These are phyloP conservation scores for Ceyx cyanopectus DNA, from an alignment of 2,113 vertebrate species.

Conservation along the genomic window DNA sequence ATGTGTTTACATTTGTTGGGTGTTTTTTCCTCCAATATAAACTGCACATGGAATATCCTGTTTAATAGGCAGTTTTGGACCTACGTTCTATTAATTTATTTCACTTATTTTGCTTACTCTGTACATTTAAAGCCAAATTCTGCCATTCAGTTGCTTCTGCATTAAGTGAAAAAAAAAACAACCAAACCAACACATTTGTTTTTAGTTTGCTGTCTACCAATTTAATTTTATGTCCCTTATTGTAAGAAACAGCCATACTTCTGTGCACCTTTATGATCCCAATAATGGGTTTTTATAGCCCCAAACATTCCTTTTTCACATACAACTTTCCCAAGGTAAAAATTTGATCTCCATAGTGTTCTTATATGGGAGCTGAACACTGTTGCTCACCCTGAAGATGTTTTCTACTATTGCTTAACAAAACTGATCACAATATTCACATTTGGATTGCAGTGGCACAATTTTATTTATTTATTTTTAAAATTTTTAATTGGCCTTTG, in stretches of 20 bases:
- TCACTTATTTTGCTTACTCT: not conserved
- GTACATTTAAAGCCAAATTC: not conserved
- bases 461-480: not conserved
- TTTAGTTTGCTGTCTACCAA: not conserved
- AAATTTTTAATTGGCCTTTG: not conserved
- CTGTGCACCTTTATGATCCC: not conserved
- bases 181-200: not conserved
- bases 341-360: not conserved
- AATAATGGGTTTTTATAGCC: fast-evolving
- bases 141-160: not conserved
- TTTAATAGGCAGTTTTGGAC: not conserved
- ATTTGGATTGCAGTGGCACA: not conserved
- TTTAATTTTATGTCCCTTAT: not conserved
- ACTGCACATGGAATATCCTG: not conserved
- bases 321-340: not conserved
- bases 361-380: not conserved
- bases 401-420: not conserved
- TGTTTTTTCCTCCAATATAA: not conserved
- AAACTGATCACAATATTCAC: not conserved
- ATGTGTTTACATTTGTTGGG: not conserved
- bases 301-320: not conserved
- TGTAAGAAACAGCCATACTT: not conserved
- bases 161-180: not conserved
- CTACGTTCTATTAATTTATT: not conserved
- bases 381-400: not conserved